These are phyloP conservation scores for Hydrocynus forskahlii DNA, from an alignment of 2,797 vertebrate species.

Conservation along the genomic window DNA sequence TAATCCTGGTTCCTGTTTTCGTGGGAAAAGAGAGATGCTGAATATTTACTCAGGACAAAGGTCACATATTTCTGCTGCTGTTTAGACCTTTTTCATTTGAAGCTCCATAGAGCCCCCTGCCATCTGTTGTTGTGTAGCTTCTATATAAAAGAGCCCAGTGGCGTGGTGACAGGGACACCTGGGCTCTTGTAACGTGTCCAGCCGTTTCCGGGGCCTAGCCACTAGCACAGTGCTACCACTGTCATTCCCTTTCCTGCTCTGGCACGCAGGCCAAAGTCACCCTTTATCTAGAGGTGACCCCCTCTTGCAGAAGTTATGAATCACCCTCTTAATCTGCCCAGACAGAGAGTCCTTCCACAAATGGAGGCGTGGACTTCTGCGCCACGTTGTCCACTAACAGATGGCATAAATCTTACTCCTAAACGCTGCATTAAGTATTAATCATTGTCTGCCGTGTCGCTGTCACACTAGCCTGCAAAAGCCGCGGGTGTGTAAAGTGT, in stretches of 20 bases:
- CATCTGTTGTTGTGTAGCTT: conserved; percentile 54
- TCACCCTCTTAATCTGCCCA: conserved; percentile 76
- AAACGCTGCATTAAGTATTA: conserved; percentile 85
- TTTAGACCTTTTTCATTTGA: conserved; percentile 38
- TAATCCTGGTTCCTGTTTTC: conserved; percentile 48
- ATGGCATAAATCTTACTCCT: conserved; percentile 87
- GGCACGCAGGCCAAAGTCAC: conserved; percentile 72
- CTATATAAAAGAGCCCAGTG: conserved; percentile 35
- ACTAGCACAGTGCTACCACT: conserved; percentile 46
- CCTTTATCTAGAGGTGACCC: conserved; percentile 80
- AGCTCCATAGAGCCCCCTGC: conserved; percentile 23
- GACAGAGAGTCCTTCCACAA: conserved; percentile 75
- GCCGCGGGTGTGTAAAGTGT: conserved; percentile 75
- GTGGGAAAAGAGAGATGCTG: conserved; percentile 17
- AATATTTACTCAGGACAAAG: conserved; percentile 38
- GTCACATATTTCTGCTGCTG: conserved; percentile 23
- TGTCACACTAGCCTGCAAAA: conserved; percentile 71
- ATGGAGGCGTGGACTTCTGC: conserved; percentile 72
- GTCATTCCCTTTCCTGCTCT: conserved; percentile 56
- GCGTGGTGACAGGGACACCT: conserved; percentile 51
- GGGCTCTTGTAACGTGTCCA: conserved; percentile 53
- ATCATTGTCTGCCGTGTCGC: conserved; percentile 80
- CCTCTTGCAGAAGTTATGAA: conserved; percentile 80
- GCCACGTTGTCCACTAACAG: conserved; percentile 78
- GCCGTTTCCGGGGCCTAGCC: conserved; percentile 42